Conservation (phyloP, 1,140 invertebrate species). For the Hycleus phaleratus region DNA sequence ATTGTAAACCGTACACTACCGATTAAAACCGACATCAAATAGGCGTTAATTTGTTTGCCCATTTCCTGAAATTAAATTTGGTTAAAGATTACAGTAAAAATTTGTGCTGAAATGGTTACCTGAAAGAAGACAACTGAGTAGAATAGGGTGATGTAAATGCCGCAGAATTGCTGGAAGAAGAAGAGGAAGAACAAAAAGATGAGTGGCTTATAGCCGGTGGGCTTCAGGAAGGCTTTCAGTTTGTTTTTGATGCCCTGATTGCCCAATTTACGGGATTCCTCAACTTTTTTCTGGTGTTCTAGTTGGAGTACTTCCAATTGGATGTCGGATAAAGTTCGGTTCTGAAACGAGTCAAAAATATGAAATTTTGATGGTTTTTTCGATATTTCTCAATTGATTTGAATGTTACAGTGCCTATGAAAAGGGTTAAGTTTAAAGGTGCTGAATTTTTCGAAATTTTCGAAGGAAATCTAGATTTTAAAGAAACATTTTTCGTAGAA, state of each 20-base stretch:
- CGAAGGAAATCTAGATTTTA: too few species aligned
- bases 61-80: constrained; percentile 13
- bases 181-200: constrained; percentile 49
- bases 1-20: constrained; percentile 56
- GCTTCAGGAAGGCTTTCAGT: constrained; percentile 39
- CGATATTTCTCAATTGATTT: too few species aligned
- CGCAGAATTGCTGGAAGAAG: constrained; percentile 53
- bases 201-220: constrained; percentile 54
- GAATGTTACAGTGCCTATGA: too few species aligned
- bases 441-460: too few species aligned
- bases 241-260: constrained; percentile 34
- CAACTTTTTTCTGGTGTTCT: constrained; percentile 41
- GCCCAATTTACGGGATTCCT: constrained; percentile 12
- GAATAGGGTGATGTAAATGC: constrained; percentile 61
- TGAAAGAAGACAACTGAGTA: constrained; percentile 57
- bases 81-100: constrained; percentile 1
- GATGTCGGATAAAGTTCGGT: constrained; percentile 34
- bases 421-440: too few species aligned
- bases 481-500: too few species aligned
- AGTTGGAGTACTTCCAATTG: constrained; percentile 39
- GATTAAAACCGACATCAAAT: constrained; percentile 52
- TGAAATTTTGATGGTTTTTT: neutral
- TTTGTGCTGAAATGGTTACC: constrained; percentile 32
- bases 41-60: constrained; percentile 29
- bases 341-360: constrained; percentile 11